Evolutionary conservation across 2,888 invertebrate genomes (phyloP).

Genomic region (Diaperis boleti): DNA sequence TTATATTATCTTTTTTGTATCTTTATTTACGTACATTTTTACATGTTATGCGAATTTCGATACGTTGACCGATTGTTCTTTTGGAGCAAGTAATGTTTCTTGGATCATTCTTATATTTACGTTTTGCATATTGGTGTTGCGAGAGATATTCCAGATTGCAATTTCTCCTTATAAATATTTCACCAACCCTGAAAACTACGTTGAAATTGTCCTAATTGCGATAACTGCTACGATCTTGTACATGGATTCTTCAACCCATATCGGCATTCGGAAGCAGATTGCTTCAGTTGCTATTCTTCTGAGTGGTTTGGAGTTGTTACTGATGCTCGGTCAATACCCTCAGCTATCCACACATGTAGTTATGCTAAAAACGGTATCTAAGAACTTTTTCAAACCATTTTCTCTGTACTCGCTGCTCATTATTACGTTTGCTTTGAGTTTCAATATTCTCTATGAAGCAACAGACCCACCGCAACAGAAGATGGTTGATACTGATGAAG

Average conservation of each 20-base stretch:
- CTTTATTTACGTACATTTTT: slow-evolving; percentile 78
- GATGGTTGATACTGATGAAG: slow-evolving; percentile 65
- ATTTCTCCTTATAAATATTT: slow-evolving; percentile 78
- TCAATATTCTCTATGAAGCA: slow-evolving; percentile 77
- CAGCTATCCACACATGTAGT: slow-evolving; percentile 84
- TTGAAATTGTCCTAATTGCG: slow-evolving; percentile 78
- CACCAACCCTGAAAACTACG: slow-evolving; percentile 78
- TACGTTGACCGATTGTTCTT: slow-evolving; percentile 53
- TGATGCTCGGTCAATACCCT: slow-evolving; percentile 85
- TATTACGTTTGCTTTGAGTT: slow-evolving; percentile 84
- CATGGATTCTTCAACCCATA: slow-evolving; percentile 65
- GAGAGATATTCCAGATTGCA: slow-evolving; percentile 79
- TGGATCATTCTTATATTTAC: slow-evolving; percentile 64
- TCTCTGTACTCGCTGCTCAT: slow-evolving; percentile 85
- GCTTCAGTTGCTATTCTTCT: slow-evolving; percentile 81
- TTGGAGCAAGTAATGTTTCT: slow-evolving; percentile 41
- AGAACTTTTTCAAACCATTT: slow-evolving; percentile 84
- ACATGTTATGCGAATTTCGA: slow-evolving; percentile 72
- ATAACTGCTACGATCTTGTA: slow-evolving; percentile 74
- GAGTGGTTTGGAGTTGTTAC: slow-evolving; percentile 81
- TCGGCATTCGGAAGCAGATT: slow-evolving; percentile 74
- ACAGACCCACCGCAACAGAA: slow-evolving; percentile 61
- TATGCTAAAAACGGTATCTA: slow-evolving; percentile 85
- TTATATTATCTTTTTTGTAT: slow-evolving; percentile 77
- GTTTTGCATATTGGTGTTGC: slow-evolving; percentile 71